Evolutionary conservation across 2,888 invertebrate genomes (phyloP), one percentile per base, ranked within the genome.

Genomic region (Synanthedon myopaeformis): DNA sequence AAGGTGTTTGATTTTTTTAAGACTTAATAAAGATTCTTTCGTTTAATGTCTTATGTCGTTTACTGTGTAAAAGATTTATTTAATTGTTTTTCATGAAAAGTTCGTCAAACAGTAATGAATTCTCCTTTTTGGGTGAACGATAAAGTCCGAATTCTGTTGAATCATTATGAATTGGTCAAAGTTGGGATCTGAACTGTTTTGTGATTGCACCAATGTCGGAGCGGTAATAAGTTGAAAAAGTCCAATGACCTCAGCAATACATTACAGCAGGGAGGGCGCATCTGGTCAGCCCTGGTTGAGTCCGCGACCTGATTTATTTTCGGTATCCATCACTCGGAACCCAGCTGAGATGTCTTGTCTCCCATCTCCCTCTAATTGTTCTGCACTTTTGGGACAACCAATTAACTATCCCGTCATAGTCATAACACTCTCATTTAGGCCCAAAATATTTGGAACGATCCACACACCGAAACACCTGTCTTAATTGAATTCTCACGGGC

Each of bases 271-370:
- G 56, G 55, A 65, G 69, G 73, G 66, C 79, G 69, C 79, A 76
- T 69, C 74, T 78, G 79, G 79, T 73, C 76, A 76, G 70, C 61
- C 69, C 67, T 66, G 70, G 69, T 62, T 72, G 72, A 79, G 75
- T 72, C 71, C 70, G 75, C 70, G 74, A 74, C 66, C 76, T 80
- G 86, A 87, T 86, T 86, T 85, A 87, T 84, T 74, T 75, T 65
- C 69, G 62, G 73, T 68, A 85, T 87, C 81, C 79, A 82, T 87
- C 86, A 85, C 79, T 67, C 66, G 63, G 67, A 64, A 67, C 73
- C 74, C 76, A 74, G 73, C 77, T 76, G 79, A 77, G 77, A 74
- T 73, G 71, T 72, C 72, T 75, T 76, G 76, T 79, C 77, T 72
- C 75, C 76, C 73, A 70, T 67, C 66, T 63, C 63, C 58, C 62